A percentile compares a stretch with the other conserved stretches of the same genome.
These are phyloP conservation scores for Lytechinus variegatus DNA, from an alignment of 35 echinoderm and acorn worm genomes.

Conservation along the genomic window DNA sequence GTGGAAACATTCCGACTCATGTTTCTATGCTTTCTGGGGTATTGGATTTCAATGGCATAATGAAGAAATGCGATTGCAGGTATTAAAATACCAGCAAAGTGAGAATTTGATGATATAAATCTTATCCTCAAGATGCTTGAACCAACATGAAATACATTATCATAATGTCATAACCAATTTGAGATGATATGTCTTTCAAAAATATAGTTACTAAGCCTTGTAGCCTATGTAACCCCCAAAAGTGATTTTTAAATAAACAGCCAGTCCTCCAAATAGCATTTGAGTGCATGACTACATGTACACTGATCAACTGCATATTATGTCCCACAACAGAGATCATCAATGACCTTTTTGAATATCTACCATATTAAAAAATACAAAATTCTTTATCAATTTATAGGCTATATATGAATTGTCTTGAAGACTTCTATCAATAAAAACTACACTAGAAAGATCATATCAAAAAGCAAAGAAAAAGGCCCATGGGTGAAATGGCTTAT, in stretches of 20 bases:
- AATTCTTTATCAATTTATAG: no score
- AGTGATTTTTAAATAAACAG: neutral
- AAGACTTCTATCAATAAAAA: no score
- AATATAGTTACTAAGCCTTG: neutral
- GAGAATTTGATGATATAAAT: slow-evolving; percentile 15
- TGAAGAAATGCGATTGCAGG: neutral
- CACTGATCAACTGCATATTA: no score
- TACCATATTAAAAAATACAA: no score
- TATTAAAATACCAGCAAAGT: slow-evolving; percentile 14
- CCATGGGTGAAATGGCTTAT: no score
- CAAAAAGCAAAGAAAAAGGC: no score
- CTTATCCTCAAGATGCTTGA: neutral
- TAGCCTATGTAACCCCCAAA: neutral
- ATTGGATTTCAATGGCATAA: neutral
- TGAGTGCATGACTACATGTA: neutral
- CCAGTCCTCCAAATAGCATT: neutral
- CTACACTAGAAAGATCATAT: no score
- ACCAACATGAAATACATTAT: neutral
- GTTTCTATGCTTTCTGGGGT: neutral
- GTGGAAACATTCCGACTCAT: neutral
- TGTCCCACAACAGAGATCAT: no score
- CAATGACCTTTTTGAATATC: no score
- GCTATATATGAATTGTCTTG: no score
- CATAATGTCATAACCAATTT: neutral
- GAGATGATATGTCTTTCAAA: neutral